These are phyloP conservation scores for Manis crassicaudata DNA, from an alignment of 2,797 vertebrate species.

Conservation along the genomic window DNA sequence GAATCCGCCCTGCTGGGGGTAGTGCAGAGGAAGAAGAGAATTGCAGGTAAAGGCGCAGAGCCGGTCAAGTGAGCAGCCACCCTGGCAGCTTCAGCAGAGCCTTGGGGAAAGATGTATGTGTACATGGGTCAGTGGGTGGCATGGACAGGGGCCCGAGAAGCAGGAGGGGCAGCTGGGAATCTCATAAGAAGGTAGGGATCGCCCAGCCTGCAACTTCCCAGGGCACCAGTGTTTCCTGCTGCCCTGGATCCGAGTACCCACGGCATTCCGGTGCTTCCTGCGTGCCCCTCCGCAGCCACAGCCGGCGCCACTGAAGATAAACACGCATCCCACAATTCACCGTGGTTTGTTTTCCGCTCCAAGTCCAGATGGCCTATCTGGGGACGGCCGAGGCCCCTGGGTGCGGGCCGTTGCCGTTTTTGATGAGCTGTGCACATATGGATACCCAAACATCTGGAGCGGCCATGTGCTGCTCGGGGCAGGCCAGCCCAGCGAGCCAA, in stretches of 20 bases:
- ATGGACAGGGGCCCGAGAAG: neutral
- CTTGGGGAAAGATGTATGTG: too few species aligned
- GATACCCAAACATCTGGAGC: slow-evolving; percentile 93
- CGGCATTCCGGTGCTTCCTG: accelerated
- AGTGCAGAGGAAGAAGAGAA: too few species aligned
- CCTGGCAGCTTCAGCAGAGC: neutral
- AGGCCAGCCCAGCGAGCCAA: slow-evolving; percentile 88
- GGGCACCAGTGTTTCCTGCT: neutral
- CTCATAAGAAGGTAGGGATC: neutral
- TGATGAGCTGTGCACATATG: slow-evolving; percentile 92
- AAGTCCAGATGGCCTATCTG: slow-evolving; percentile 89
- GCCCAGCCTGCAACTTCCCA: neutral
- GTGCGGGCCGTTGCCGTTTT: slow-evolving; percentile 85
- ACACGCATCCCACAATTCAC: slow-evolving; percentile 84
- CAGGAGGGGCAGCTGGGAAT: neutral
- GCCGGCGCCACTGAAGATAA: slow-evolving; percentile 65
- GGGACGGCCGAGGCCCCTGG: slow-evolving; percentile 85
- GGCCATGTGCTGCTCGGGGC: slow-evolving; percentile 90
- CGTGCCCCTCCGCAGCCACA: neutral
- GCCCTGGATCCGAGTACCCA: neutral
- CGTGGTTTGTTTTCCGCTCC: slow-evolving; percentile 75
- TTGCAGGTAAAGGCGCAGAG: neutral
- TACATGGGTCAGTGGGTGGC: neutral
- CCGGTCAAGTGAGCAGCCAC: too few species aligned
- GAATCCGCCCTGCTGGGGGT: neutral